Evolutionary conservation across 2,888 invertebrate genomes (phyloP).

Genomic region (Drosophila acutilabella): DNA sequence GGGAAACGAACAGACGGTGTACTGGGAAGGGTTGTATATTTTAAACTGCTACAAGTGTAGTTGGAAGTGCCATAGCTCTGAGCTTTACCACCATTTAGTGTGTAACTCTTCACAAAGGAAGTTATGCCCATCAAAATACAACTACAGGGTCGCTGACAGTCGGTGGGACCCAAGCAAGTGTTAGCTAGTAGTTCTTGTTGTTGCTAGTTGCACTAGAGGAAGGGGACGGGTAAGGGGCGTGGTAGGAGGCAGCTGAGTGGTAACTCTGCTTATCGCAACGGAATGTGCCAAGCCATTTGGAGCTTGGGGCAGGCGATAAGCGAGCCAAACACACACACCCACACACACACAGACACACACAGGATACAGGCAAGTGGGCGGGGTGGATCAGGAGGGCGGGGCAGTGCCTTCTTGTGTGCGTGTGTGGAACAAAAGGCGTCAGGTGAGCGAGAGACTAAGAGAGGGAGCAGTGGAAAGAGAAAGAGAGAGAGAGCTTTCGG

Average conservation of each 20-base stretch:
- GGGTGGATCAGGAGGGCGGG: not conserved
- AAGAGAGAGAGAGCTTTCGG: slow-evolving; percentile 10
- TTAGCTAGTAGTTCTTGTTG: not conserved
- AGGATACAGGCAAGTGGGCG: slow-evolving; percentile 33
- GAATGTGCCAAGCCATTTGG: slow-evolving; percentile 81
- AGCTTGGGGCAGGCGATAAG: slow-evolving; percentile 69
- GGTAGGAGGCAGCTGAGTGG: slow-evolving; percentile 21
- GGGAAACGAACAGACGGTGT: not conserved
- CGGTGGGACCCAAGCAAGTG: not conserved
- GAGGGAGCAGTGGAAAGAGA: not conserved
- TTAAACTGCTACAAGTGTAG: no score
- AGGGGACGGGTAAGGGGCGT: not conserved
- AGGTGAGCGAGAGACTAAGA: slow-evolving; percentile 40
- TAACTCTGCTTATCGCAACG: slow-evolving; percentile 71
- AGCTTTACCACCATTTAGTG: no score
- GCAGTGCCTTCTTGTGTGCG: slow-evolving; percentile 39
- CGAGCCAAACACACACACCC: slow-evolving; percentile 44
- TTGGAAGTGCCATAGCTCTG: no score
- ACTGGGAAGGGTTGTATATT: not conserved
- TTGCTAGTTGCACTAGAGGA: not conserved
- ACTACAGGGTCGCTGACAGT: not conserved
- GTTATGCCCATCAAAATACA: not conserved
- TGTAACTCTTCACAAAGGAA: no score
- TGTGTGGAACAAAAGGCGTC: slow-evolving; percentile 50
- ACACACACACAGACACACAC: slow-evolving; percentile 24